Conservation (phyloP, 23 tunicate genomes). For the Trididemnum miniatum region DNA sequence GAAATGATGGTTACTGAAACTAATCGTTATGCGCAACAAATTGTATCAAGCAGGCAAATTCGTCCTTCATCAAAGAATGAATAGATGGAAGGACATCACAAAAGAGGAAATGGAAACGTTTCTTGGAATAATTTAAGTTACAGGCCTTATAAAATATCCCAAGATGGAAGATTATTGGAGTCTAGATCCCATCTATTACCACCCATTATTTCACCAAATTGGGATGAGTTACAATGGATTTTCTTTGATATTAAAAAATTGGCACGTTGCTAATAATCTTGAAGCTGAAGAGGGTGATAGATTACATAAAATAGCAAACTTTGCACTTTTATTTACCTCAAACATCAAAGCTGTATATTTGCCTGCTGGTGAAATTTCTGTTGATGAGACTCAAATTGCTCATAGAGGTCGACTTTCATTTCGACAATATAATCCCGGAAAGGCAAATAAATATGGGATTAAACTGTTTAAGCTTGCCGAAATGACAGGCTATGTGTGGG, state of each 20-base stretch:
- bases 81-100: slow-evolving; percentile 20
- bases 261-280: slow-evolving; percentile 32
- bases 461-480: slow-evolving; percentile 31
- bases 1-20: slow-evolving; percentile 21
- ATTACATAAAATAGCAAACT: slow-evolving; percentile 21
- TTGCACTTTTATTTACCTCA: slow-evolving; percentile 8
- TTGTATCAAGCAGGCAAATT: slow-evolving; percentile 13
- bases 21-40: slow-evolving; percentile 25
- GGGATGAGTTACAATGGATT: slow-evolving; percentile 30
- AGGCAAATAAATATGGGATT: slow-evolving; percentile 29
- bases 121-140: slow-evolving; percentile 17
- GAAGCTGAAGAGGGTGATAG: slow-evolving; percentile 28
- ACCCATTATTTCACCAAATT: slow-evolving; percentile 23
- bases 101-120: slow-evolving; percentile 25
- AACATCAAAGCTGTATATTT: slow-evolving; percentile 10
- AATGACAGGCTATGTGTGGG: slow-evolving; percentile 31
- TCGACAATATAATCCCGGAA: slow-evolving; percentile 31
- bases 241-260: slow-evolving; percentile 16
- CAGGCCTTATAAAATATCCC: slow-evolving; percentile 29
- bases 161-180: slow-evolving; percentile 24
- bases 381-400: slow-evolving; percentile 18
- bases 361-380: slow-evolving; percentile 29
- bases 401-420: slow-evolving; percentile 31
- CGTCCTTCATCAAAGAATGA: slow-evolving; percentile 25
- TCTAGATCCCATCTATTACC: slow-evolving; percentile 23